Conservation (phyloP, 2,888 invertebrate genomes). For the Eulithis testata region DNA sequence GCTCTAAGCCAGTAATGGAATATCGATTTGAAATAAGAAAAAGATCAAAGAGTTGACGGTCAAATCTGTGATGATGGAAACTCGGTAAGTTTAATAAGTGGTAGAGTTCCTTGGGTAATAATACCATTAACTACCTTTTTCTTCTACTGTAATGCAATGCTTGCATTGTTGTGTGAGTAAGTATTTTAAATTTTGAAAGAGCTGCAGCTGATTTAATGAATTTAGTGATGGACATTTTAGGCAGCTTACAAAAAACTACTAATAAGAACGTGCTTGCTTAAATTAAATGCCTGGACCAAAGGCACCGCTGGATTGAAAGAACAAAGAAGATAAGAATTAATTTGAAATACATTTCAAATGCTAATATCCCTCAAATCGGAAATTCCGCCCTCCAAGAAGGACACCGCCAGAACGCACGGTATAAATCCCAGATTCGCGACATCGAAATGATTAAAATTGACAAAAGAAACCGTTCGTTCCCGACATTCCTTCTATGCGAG, state of each 20-base stretch:
- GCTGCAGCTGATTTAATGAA: too few species aligned
- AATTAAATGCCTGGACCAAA: background rate
- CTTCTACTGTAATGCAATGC: too few species aligned
- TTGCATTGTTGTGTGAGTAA: too few species aligned
- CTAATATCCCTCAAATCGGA: constrained; percentile 32
- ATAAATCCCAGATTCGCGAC: constrained; percentile 64
- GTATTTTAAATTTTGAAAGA: too few species aligned
- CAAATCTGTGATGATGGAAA: background rate
- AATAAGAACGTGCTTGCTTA: background rate
- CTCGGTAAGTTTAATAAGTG: too few species aligned
- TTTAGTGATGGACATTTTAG: too few species aligned
- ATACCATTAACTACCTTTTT: too few species aligned
- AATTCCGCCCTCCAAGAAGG: constrained; percentile 22
- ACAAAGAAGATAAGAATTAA: constrained; percentile 9
- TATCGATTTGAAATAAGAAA: constrained; percentile 9
- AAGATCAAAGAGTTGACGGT: background rate
- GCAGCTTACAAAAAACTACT: too few species aligned
- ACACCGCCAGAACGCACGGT: constrained; percentile 38
- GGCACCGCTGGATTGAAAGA: constrained; percentile 12
- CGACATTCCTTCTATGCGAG: constrained; percentile 54
- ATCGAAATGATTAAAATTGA: constrained; percentile 66
- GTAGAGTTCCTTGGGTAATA: too few species aligned
- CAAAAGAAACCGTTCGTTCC: constrained; percentile 61
- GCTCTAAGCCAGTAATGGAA: constrained; percentile 5
- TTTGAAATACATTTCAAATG: constrained; percentile 34